phyloP scores from a whole-genome alignment of 1,140 invertebrate genomes.

The Mactra quadrangularis region DNA sequence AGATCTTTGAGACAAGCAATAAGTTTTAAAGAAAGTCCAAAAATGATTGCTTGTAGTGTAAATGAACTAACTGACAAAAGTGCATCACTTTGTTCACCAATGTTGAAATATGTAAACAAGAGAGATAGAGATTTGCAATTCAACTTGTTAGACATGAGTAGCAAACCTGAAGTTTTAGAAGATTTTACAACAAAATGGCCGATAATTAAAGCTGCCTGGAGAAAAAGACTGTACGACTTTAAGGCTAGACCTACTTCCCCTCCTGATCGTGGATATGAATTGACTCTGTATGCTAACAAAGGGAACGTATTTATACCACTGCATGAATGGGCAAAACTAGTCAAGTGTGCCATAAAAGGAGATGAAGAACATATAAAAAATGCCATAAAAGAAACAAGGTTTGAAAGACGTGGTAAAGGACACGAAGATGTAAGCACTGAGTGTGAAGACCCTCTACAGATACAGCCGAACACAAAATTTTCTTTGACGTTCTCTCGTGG shows the following conservation, averaged over 20 bases:
- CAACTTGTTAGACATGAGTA: slow-evolving; percentile 47
- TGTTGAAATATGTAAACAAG: slow-evolving; percentile 30
- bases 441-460: not conserved
- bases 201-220: slow-evolving; percentile 29
- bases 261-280: not conserved
- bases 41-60: slow-evolving; percentile 52
- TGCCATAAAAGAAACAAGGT: slow-evolving; percentile 6
- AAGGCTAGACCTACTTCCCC: not conserved
- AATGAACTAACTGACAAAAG: slow-evolving; percentile 51
- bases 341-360: slow-evolving; percentile 14
- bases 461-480: slow-evolving; percentile 53
- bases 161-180: slow-evolving; percentile 46
- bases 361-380: slow-evolving; percentile 23
- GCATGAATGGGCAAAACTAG: slow-evolving; percentile 37
- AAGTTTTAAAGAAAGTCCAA: slow-evolving; percentile 56
- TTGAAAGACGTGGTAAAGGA: not conserved
- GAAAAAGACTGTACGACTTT: slow-evolving; percentile 52
- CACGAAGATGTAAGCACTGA: slow-evolving; percentile 57
- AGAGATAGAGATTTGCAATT: slow-evolving; percentile 28
- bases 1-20: slow-evolving; percentile 47
- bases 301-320: slow-evolving; percentile 20
- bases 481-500: slow-evolving; percentile 59
- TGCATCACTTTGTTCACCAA: slow-evolving; percentile 48
- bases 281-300: slow-evolving; percentile 41
- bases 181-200: slow-evolving; percentile 21